Evolutionary conservation across 2,888 invertebrate genomes (phyloP).

Genomic region (Sceliomorpha sp.): DNA sequence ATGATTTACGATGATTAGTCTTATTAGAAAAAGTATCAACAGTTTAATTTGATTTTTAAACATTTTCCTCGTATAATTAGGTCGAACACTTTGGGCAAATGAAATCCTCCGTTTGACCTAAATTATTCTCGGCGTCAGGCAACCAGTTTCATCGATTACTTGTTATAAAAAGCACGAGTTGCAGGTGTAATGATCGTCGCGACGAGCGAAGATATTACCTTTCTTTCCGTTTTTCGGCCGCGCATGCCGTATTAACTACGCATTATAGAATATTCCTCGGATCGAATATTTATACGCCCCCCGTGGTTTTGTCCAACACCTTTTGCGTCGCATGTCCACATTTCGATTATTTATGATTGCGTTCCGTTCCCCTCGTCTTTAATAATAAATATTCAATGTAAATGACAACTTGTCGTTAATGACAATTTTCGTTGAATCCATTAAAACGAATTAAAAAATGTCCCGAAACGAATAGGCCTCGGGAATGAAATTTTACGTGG

Average conservation of each 20-base stretch:
- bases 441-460: too few species aligned
- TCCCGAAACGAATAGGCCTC: too few species aligned
- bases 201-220: not conserved
- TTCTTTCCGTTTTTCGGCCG: not conserved
- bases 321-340: too few species aligned
- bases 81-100: conserved; percentile 20
- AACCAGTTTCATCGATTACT: conserved; percentile 14
- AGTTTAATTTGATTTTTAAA: not conserved
- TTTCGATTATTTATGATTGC: too few species aligned
- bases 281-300: not conserved
- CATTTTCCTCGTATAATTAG: conserved; percentile 14
- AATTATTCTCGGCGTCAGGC: conserved; percentile 10
- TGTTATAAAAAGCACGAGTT: conserved; percentile 9
- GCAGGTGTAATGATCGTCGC: not conserved
- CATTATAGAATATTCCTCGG: not conserved
- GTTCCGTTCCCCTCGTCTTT: too few species aligned
- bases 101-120: conserved; percentile 21
- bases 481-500: too few species aligned
- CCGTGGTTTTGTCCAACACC: too few species aligned
- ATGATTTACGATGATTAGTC: too few species aligned
- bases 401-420: too few species aligned
- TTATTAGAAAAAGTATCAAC: conserved; percentile 16
- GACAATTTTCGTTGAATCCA: too few species aligned
- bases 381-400: too few species aligned
- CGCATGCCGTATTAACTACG: not conserved